A percentile compares a stretch with the other conserved stretches of the same genome.
These are phyloP conservation scores for Drosophila yakuba DNA, from an alignment of 1,140 invertebrate species.

Conservation along the genomic window DNA sequence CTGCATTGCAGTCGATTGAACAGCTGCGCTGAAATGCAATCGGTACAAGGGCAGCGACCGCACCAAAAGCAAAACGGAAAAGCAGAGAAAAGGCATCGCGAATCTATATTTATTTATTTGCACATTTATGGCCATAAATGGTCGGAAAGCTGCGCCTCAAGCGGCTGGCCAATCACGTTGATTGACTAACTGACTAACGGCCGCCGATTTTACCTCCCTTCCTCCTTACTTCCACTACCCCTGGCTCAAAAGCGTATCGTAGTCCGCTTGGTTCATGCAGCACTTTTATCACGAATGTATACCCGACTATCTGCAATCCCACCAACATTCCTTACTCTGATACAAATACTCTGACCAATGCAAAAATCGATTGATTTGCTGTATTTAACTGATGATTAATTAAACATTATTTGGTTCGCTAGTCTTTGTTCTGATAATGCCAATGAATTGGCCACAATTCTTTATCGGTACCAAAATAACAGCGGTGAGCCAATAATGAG, in stretches of 20 bases:
- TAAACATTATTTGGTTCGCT: not conserved
- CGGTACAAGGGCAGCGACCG: conserved; percentile 77
- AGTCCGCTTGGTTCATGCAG: conserved; percentile 12
- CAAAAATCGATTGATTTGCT: not conserved
- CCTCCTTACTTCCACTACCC: conserved; percentile 1
- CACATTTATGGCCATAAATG: conserved; percentile 67
- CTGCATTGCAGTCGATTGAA: conserved; percentile 17
- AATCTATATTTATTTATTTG: conserved; percentile 42
- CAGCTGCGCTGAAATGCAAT: conserved; percentile 41
- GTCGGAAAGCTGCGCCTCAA: conserved; percentile 63
- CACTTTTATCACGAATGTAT: not conserved
- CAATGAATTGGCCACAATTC: conserved; percentile 22
- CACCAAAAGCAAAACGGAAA: conserved; percentile 51
- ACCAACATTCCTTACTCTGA: not conserved
- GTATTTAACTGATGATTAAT: not conserved
- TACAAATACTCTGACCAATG: not conserved
- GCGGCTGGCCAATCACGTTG: conserved; percentile 39
- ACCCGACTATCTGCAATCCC: not conserved
- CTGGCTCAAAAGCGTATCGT: not conserved
- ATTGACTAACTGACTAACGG: conserved; percentile 56
- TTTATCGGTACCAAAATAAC: conserved; percentile 8
- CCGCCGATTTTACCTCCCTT: conserved; percentile 11
- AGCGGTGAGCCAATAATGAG: not conserved
- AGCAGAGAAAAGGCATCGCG: conserved; percentile 28
- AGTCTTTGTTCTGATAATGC: conserved; percentile 23